Base-by-base conservation (phyloP, 2,113 vertebrate genomes). In the Poicephalus gulielmi region DNA sequence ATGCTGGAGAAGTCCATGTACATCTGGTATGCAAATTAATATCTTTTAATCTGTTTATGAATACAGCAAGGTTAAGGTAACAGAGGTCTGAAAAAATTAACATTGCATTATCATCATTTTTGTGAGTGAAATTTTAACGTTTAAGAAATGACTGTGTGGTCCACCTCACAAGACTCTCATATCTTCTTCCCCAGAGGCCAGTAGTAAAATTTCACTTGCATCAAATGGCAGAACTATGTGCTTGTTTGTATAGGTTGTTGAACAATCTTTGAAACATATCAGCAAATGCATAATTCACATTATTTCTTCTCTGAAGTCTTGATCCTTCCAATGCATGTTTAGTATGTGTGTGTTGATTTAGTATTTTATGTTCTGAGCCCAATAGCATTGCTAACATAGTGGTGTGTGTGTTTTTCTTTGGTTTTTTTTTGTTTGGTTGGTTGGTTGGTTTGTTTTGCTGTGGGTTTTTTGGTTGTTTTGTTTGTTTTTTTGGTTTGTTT, bases 81-180 rank as follows among this genome's bases (percentile, higher is more conserved):
- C 57, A 81, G 88, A 90, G 95, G 90, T 93, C 86, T 96, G 94
- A 94, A 96, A 96, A 95, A 92, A 96, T 91, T 95, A 96, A 84
- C 88, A 95, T 92, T 90, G 39, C 83, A 92, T 96, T 96, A 90
- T 92, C 88, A 89, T 79, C 1, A 59, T 35, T 59, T 59, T 35
- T 55, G 17, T 46, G 50, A 60, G 66, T 49, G 50, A 71, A 84
- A 64, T 90, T 71, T 81, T 69, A 19, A 17, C 0, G 0, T 83
- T 75, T 83, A 44, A 78, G 83, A 75, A 64, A 52, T 50, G 22
- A 30, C 31, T 82, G 17, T n/a, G 1, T 60, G 64, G 88, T 50
- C 39, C n/a, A 64, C 55, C 24, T 70, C 31, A 47, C 1, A 3
- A 93, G 60, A 78, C 79, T 89, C 68, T 77, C 81, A 57, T 23